Base-by-base conservation (phyloP, 2,888 invertebrate species). In the Esperia sulphurella region DNA sequence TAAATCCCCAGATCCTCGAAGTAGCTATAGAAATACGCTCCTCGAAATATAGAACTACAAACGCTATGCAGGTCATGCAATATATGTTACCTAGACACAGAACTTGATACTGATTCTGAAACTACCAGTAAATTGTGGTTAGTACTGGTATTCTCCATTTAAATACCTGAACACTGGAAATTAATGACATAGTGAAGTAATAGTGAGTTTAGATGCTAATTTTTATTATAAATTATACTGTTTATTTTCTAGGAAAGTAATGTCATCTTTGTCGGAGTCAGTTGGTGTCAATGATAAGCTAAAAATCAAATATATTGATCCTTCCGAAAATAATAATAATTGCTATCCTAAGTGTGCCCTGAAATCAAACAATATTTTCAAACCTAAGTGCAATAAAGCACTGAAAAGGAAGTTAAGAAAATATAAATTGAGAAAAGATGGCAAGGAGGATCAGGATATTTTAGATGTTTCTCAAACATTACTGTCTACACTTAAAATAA, bases 381-480 rank as follows among this genome's bases (percentile, higher is more conserved):
- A 75, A 60, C 58, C 64, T 37, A 83, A 72, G 62, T 83, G 75
- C 59, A 70, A 63, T 42, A 79, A 67, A 57, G 57, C 63, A 39
- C 71, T 84, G n/a, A 82, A 73, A 54, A 79, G 71, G 39, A 88
- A 83, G 61, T 62, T 85, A 14, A 84, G 79, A 57, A 85, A 88
- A 63, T 87, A 88, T 51, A 87, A 77, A 63, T 65, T 86, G 3
- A 68, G 82, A 54, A 76, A 63, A 59, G 78, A 87, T 82, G 87
- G 82, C n/a, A 61, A 65, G 54, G 87, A 88, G 59, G 88, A 89
- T 58, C 77, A 69, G 52, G 88, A 88, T 59, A 71, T 88, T 46
- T 56, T 87, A 71, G 78, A 88, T 75, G 79, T 88, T 1, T 85
- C 87, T 6, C 64, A 71, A 48, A 72, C 63, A 42, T 72, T 88